Percentiles rank a stretch among this genome's conserved stretches.
phyloP scores from a whole-genome alignment of 1,140 invertebrate genomes.

The Calephelis nemesis region DNA sequence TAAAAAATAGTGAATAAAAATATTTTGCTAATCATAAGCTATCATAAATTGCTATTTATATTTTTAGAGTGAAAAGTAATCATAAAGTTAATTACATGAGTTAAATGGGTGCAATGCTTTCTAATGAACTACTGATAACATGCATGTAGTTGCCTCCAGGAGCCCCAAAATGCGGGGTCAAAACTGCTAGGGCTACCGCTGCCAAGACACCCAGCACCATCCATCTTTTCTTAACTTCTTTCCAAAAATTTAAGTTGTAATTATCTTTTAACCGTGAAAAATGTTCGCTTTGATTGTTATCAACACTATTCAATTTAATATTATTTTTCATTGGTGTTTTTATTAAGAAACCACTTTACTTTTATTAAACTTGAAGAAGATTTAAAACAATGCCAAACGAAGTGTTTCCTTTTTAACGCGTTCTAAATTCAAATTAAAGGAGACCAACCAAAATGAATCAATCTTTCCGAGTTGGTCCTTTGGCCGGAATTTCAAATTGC shows the following conservation, averaged over 20 bases:
- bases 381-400: background rate
- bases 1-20: background rate
- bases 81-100: constrained; percentile 58
- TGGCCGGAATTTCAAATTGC: constrained; percentile 43
- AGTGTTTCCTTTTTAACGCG: background rate
- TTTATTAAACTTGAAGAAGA: background rate
- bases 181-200: constrained; percentile 45
- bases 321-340: constrained; percentile 30
- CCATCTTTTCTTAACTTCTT: constrained; percentile 55
- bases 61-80: constrained; percentile 12
- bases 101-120: constrained; percentile 62
- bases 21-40: background rate
- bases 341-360: background rate
- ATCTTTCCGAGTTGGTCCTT: constrained; percentile 8
- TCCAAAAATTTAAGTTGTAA: constrained; percentile 51
- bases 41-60: constrained; percentile 1
- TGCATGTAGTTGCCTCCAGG: constrained; percentile 71
- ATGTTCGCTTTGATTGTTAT: constrained; percentile 27
- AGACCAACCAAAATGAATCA: background rate
- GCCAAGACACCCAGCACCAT: constrained; percentile 50
- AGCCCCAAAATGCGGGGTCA: constrained; percentile 52
- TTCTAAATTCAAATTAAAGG: background rate
- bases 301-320: constrained; percentile 28
- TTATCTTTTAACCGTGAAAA: constrained; percentile 33
- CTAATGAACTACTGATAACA: constrained; percentile 61